These are phyloP conservation scores for Cryptoblepharus egeriae DNA, from an alignment of 2,797 vertebrate species.

Conservation along the genomic window DNA sequence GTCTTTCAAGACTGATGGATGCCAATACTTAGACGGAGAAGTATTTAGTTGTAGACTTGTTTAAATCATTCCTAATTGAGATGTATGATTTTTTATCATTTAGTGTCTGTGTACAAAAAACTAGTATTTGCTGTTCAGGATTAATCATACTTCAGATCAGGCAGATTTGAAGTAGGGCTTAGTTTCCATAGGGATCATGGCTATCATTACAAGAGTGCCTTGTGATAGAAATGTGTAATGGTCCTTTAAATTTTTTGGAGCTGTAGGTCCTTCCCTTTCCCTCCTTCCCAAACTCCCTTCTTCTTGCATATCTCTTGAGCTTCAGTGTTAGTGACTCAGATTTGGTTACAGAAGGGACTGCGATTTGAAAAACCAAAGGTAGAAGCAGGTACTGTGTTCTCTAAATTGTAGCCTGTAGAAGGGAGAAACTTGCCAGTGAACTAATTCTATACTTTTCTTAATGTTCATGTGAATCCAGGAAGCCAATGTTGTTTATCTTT, in stretches of 20 bases:
- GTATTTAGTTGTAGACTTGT: background rate
- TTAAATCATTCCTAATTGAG: background rate
- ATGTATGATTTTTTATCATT: background rate
- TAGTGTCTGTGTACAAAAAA: background rate
- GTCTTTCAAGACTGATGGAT: too few relatives aligned
- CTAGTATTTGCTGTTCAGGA: too few relatives aligned
- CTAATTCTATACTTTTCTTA: background rate
- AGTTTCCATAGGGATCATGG: too few relatives aligned
- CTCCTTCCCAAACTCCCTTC: background rate
- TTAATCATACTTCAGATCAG: too few relatives aligned
- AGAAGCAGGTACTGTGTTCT: background rate
- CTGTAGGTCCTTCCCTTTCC: background rate
- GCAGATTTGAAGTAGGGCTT: background rate
- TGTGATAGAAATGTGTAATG: background rate
- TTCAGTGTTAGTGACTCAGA: background rate
- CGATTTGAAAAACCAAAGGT: background rate
- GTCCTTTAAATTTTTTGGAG: background rate
- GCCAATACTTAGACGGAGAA: too few relatives aligned
- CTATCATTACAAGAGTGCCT: background rate
- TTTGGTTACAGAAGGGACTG: background rate
- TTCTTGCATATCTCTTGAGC: background rate
- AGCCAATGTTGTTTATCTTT: too few relatives aligned
- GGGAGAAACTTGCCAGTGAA: background rate
- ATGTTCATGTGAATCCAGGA: background rate
- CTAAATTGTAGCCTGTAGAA: background rate